Evolutionary conservation across 2,888 invertebrate species (phyloP), one percentile per base, ranked within the genome.

Genomic region (Sinopyrophorus schimmeli): DNA sequence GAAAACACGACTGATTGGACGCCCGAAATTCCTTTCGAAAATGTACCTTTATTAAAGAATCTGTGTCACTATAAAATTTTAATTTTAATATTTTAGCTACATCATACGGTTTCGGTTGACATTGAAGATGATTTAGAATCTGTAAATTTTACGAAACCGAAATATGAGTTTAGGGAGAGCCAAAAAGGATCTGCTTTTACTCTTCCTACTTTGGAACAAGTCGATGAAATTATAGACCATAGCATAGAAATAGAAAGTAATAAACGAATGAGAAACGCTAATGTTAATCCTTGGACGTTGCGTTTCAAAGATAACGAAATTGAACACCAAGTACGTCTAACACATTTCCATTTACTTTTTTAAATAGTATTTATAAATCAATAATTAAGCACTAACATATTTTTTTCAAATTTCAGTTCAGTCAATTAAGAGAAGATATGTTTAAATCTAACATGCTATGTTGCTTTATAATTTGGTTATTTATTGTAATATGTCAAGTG

Each of bases 371-470:
- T 12, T 11, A 28, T 4, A 7, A 26, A 26, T 4, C 7, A n/a
- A 9, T 7, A 26, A 5, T 5, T 6, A 6, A 5, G 9, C 26
- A 12, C 3, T 11, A 30, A 11, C 12, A n/a, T n/a, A n/a, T n/a
- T n/a, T n/a, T n/a, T n/a, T n/a, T n/a, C n/a, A n/a, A n/a, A n/a
- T n/a, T 74, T 30, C 65, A 79, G 81, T 96, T 93, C 73, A 87
- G 87, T 54, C 84, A 87, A 67, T 78, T 92, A 43, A 84, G 91
- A 41, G 95, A 96, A 75, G 87, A 86, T 63, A 93, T 94, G 82
- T 95, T 95, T 76, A 91, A 92, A 69, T 94, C 94, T 9, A 95
- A 96, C 71, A 89, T 95, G 78, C 80, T 92, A 68, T 94, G 94
- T 75, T 92, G 93, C 64, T 87, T 91, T 69, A 83, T 93, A 60